These are phyloP conservation scores for Melolontha melolontha DNA, from an alignment of 2,888 invertebrate genomes.

Conservation along the genomic window DNA sequence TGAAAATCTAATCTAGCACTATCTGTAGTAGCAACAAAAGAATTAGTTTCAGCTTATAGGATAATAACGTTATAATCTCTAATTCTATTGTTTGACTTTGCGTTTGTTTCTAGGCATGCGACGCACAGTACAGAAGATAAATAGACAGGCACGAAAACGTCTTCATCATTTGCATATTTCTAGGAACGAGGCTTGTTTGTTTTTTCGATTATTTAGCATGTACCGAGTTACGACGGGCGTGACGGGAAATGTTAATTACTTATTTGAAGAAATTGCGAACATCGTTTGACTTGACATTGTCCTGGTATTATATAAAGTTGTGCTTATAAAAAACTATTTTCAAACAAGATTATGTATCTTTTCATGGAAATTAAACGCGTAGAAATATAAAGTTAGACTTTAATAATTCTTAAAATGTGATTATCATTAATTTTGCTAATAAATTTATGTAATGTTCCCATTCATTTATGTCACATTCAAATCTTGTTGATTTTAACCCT, in stretches of 20 bases:
- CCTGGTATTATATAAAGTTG: no score
- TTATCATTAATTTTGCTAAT: no score
- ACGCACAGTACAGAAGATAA: conserved; percentile 21
- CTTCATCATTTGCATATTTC: conserved; percentile 35
- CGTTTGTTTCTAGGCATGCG: background rate
- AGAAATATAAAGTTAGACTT: no score
- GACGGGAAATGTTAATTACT: background rate
- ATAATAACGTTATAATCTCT: background rate
- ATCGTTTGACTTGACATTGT: background rate
- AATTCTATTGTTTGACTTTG: conserved; percentile 17
- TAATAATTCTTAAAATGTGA: no score
- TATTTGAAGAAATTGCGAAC: background rate
- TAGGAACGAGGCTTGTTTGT: conserved; percentile 28
- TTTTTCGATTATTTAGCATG: conserved; percentile 8
- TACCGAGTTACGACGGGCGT: background rate
- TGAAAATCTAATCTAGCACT: background rate
- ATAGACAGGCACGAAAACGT: conserved; percentile 20
- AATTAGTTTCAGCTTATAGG: conserved; percentile 9
- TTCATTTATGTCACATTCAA: no score
- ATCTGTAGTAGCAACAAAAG: conserved; percentile 5
- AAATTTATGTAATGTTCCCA: no score
- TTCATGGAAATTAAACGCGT: no score
- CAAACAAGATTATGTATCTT: no score
- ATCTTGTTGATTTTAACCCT: no score
- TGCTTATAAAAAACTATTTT: no score